phyloP scores from a whole-genome alignment of 2,113 vertebrate genomes.

The Natator depressus region DNA sequence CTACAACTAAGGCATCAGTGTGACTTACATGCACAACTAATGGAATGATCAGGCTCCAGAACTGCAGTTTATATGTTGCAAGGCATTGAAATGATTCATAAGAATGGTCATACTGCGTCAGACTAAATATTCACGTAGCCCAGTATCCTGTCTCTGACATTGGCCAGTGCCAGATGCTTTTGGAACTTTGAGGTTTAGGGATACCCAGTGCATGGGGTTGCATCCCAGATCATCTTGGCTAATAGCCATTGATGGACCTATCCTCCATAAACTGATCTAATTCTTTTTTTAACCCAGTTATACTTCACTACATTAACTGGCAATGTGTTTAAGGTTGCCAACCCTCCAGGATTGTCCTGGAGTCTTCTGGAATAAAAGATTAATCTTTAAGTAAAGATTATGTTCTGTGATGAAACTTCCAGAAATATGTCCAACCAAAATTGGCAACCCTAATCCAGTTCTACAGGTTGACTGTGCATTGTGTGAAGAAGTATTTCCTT shows the following conservation, averaged over 20 bases:
- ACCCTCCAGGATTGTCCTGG: too few relatives aligned
- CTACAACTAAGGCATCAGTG: not conserved
- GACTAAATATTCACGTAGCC: not conserved
- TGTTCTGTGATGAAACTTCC: too few relatives aligned
- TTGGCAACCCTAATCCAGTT: not conserved
- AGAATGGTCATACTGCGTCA: not conserved
- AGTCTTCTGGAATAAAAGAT: too few relatives aligned
- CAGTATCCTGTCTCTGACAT: not conserved
- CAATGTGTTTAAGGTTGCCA: too few relatives aligned
- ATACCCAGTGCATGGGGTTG: not conserved
- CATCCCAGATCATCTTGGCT: not conserved
- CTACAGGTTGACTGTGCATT: too few relatives aligned
- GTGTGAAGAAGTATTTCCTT: not conserved
- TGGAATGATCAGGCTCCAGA: not conserved
- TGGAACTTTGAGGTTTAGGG: too few relatives aligned
- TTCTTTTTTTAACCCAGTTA: too few relatives aligned
- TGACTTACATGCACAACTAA: not conserved
- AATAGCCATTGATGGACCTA: not conserved
- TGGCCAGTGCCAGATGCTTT: not conserved
- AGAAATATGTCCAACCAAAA: not conserved
- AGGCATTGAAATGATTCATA: not conserved
- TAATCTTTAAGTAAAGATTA: too few relatives aligned
- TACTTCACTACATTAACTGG: too few relatives aligned
- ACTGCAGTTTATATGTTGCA: not conserved
- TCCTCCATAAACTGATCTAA: not conserved